phyloP scores from a whole-genome alignment of 1,140 invertebrate species.

The Sarcophaga bullata region DNA sequence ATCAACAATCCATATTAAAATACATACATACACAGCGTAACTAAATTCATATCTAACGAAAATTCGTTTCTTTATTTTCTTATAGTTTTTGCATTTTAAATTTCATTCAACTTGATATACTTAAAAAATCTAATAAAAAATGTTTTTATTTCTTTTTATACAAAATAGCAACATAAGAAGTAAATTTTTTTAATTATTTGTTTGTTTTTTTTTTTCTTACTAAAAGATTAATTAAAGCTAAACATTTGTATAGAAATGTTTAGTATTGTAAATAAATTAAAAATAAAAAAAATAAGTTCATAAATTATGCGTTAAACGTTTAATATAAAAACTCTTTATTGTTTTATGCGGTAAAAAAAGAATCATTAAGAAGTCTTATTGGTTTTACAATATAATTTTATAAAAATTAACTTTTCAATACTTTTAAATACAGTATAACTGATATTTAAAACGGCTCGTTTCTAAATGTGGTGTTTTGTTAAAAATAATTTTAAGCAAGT shows the following conservation, averaged over 20 bases:
- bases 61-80: not conserved
- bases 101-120: constrained; percentile 27
- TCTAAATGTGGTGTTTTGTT: no score
- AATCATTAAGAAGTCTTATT: not conserved
- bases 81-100: not conserved
- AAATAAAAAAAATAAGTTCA: not conserved
- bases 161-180: constrained; percentile 30
- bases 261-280: constrained; percentile 29
- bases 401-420: not conserved
- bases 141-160: not conserved
- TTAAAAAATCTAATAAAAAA: constrained; percentile 10
- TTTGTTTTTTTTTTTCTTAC: not conserved
- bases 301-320: constrained; percentile 30
- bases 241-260: constrained; percentile 23
- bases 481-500: no score
- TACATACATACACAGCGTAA: constrained; percentile 6
- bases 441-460: no score
- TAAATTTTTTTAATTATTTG: not conserved
- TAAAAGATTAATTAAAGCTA: not conserved
- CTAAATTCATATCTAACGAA: constrained; percentile 34
- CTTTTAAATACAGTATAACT: no score
- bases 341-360: not conserved
- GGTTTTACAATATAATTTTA: not conserved
- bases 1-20: constrained; percentile 23
- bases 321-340: not conserved